These are phyloP conservation scores for Leptinotarsa texana DNA, from an alignment of 1,140 invertebrate genomes.

Conservation along the genomic window DNA sequence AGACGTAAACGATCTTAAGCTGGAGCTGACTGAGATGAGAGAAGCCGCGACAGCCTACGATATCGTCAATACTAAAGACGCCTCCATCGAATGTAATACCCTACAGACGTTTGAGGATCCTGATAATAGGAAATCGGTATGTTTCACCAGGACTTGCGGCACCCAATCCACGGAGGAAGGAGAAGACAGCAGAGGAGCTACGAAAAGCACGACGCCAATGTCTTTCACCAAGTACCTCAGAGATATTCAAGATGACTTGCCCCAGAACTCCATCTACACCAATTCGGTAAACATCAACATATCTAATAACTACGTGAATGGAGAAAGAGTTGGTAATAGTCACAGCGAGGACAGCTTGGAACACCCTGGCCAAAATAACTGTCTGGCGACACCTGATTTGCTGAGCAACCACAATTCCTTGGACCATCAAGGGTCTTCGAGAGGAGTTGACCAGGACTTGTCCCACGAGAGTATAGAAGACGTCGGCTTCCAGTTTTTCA, in stretches of 20 bases:
- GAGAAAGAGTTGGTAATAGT: conserved; percentile 40
- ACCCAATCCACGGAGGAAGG: conserved; percentile 45
- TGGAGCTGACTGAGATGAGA: conserved; percentile 50
- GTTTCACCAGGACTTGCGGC: conserved; percentile 54
- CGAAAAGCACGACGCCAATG: conserved; percentile 19
- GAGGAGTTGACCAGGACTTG: not conserved
- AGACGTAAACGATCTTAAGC: conserved; percentile 60
- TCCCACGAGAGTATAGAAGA: conserved; percentile 8
- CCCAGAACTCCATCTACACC: conserved; percentile 48
- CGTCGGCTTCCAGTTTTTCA: not conserved
- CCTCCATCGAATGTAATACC: conserved; percentile 53
- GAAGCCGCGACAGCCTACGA: conserved; percentile 44
- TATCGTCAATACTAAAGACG: conserved; percentile 50
- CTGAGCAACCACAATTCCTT: conserved; percentile 54
- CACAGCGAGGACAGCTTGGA: conserved; percentile 53
- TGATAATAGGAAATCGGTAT: conserved; percentile 43
- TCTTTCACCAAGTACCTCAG: conserved; percentile 45
- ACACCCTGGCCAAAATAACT: conserved; percentile 52
- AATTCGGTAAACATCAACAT: conserved; percentile 62
- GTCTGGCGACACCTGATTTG: conserved; percentile 50
- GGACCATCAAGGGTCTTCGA: conserved; percentile 29
- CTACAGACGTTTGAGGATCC: conserved; percentile 40
- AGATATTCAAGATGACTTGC: conserved; percentile 42
- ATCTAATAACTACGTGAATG: conserved; percentile 55
- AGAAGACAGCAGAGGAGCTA: conserved; percentile 22